Base-by-base conservation (phyloP, 2,888 invertebrate genomes). In the Pachymerium ferrugineum region DNA sequence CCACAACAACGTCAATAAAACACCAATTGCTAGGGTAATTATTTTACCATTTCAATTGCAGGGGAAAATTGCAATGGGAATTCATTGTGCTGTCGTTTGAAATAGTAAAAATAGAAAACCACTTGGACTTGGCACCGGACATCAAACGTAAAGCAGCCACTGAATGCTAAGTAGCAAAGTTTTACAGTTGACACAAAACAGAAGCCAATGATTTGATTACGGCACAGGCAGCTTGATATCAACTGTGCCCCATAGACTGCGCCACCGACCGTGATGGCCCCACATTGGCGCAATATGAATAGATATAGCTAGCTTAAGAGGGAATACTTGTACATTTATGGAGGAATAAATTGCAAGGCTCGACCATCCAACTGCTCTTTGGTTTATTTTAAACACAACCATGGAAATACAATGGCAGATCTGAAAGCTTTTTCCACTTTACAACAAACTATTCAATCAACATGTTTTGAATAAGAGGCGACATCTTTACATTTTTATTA, bases 381-480 rank as follows among this genome's bases (percentile, higher is more conserved):
- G 54, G 54, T 54, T 54, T 25, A 54, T 10, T 54, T 54, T 54
- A 54, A 54, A 54, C 54, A 54, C 54, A 54, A 54, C 25, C 54
- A 25, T 54, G 54, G 54, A 54, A 54, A 54, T 54, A 54, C 54
- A 54, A 54, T 54, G 54, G 54, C 54, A 54, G 54, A 54, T 54
- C 54, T 54, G 54, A 54, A 54, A 54, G 54, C 54, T 54, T 54
- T 54, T 54, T 25, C 54, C 54, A 54, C 54, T 54, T 54, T 54
- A 54, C 54, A 54, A 54, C 54, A 22, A 54, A 54, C 54, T 54
- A 54, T 54, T 54, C 54, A 54, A 54, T 54, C 54, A 54, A 54
- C 54, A 54, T 54, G 54, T 54, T 54, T 54, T 54, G 54, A 54
- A 54, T 54, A 54, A 54, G 54, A 54, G 54, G 54, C 54, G 54